Evolutionary conservation across 2,797 vertebrate species (phyloP).

Genomic region (Oryzias dopingdopingensis): DNA sequence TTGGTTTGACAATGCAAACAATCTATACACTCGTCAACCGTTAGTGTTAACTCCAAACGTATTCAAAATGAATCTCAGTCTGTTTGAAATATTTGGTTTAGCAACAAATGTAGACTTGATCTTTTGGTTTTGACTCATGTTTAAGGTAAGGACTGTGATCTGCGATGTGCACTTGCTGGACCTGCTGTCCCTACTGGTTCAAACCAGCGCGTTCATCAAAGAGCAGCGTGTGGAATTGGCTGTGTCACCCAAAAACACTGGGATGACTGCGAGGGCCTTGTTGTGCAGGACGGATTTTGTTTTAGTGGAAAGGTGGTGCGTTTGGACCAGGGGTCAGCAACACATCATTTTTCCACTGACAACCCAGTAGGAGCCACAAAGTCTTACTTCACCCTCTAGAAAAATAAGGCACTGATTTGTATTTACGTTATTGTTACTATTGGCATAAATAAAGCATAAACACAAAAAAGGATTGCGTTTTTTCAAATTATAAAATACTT

Average conservation of each 20-base stretch:
- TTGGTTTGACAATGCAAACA: conserved; percentile 8
- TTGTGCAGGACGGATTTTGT: conserved; percentile 10
- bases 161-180: conserved; percentile 29
- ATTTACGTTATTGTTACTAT: too few relatives aligned
- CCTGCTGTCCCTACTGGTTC: conserved; percentile 50
- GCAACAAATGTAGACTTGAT: conserved; percentile 7
- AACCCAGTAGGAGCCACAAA: too few relatives aligned
- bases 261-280: conserved; percentile 45
- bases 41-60: conserved; percentile 11
- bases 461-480: too few relatives aligned
- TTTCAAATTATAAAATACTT: too few relatives aligned
- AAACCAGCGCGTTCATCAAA: conserved; percentile 57
- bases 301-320: conserved; percentile 3
- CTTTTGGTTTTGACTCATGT: neutral
- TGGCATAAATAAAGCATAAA: too few relatives aligned
- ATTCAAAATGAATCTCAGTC: neutral
- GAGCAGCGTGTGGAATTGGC: conserved; percentile 44
- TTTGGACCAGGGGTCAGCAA: neutral
- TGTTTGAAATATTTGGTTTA: conserved; percentile 6
- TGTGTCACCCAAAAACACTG: conserved; percentile 50
- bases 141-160: conserved; percentile 23
- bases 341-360: too few relatives aligned
- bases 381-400: too few relatives aligned
- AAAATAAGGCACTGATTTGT: too few relatives aligned
- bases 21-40: conserved; percentile 18